Conservation (phyloP, 2,797 vertebrate species). For the Hippopotamyrus pictus region DNA sequence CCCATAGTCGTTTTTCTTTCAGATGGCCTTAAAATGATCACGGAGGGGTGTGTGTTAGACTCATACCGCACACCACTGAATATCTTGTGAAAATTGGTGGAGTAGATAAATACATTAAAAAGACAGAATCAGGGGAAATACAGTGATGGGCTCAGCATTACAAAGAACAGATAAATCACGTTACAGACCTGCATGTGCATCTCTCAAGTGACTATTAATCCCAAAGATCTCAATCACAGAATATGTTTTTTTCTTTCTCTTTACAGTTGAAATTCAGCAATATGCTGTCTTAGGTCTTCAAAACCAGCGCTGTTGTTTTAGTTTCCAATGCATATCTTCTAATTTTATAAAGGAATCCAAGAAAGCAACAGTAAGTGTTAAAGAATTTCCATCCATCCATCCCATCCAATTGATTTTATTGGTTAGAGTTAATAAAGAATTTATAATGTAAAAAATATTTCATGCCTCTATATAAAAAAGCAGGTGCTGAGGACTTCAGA, state of each 20-base stretch:
- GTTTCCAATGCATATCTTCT: background rate
- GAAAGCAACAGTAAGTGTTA: background rate
- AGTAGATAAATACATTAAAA: background rate
- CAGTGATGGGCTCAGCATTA: background rate
- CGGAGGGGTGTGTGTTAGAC: background rate
- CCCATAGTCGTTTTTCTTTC: background rate
- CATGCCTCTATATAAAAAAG: background rate
- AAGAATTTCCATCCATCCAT: background rate
- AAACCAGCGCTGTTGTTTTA: background rate
- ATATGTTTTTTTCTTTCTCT: background rate
- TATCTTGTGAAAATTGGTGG: background rate
- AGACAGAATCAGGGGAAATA: background rate
- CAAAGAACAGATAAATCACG: background rate
- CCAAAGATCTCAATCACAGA: background rate
- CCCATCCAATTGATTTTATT: background rate
- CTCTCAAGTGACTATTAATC: background rate
- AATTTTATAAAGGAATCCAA: background rate
- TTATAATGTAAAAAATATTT: background rate
- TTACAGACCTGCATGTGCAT: background rate
- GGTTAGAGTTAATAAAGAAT: background rate
- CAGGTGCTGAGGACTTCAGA: too few species aligned
- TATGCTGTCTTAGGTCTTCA: background rate
- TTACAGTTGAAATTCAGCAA: background rate
- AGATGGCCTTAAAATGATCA: background rate
- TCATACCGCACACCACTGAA: background rate